phyloP scores from a whole-genome alignment of 2,888 invertebrate species.

The Melolontha melolontha region DNA sequence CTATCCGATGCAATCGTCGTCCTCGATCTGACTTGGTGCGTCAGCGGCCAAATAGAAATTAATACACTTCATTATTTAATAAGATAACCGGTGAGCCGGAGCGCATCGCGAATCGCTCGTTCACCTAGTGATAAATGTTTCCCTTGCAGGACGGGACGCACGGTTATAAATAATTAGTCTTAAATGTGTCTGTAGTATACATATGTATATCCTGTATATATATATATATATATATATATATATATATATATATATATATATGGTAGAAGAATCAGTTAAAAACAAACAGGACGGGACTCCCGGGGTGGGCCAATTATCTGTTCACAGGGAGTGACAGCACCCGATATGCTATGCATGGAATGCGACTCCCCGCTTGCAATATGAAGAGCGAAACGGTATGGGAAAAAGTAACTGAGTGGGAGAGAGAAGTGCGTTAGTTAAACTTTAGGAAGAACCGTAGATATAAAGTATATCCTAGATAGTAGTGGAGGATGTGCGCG shows the following conservation, averaged over 20 bases:
- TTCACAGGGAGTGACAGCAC: conserved; percentile 66
- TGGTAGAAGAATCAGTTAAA: conserved; percentile 49
- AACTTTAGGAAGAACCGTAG: neutral
- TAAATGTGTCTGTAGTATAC: conserved; percentile 37
- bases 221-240: neutral
- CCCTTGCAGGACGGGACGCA: conserved; percentile 16
- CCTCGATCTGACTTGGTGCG: conserved; percentile 30
- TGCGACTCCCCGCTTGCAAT: conserved; percentile 60
- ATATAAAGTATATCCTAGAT: too few relatives aligned
- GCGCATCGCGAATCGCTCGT: conserved; percentile 29
- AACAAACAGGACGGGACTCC: conserved; percentile 66
- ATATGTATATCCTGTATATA: neutral
- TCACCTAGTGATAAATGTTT: conserved; percentile 29
- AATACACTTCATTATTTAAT: conserved; percentile 37
- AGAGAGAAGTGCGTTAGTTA: neutral
- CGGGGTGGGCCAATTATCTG: conserved; percentile 69
- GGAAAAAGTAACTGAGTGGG: neutral
- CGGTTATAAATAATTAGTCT: conserved; percentile 42
- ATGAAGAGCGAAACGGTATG: conserved; percentile 58
- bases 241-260: conserved; percentile 6
- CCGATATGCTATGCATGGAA: conserved; percentile 62
- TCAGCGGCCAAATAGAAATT: conserved; percentile 35
- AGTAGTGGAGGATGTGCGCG: too few relatives aligned
- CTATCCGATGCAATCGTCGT: conserved; percentile 12
- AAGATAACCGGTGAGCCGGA: conserved; percentile 23